These are phyloP conservation scores for Artemisiospiza belli DNA, from an alignment of 2,113 vertebrate genomes.

Conservation along the genomic window DNA sequence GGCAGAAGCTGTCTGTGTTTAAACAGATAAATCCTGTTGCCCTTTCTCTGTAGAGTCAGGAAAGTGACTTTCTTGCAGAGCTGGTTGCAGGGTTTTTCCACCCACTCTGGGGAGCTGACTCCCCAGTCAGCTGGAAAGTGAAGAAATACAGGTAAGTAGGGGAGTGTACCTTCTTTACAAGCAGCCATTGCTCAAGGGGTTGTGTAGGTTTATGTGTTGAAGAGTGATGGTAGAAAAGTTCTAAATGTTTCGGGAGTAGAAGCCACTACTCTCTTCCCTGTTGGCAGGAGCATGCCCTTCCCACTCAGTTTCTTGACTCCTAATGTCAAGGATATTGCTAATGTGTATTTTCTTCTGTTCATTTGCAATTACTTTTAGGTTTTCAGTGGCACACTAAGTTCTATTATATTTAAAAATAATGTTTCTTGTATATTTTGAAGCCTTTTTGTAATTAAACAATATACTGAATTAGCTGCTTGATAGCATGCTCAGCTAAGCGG, in stretches of 20 bases:
- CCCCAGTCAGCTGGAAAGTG: neutral
- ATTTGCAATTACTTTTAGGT: neutral
- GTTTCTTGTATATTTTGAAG: neutral
- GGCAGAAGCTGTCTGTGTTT: neutral
- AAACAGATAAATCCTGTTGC: neutral
- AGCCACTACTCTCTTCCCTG: neutral
- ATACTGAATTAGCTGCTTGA: neutral
- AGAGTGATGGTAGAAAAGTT: neutral
- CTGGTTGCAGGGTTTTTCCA: neutral
- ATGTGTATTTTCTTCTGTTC: neutral
- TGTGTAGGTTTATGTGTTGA: neutral
- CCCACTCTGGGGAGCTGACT: neutral
- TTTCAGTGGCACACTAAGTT: neutral
- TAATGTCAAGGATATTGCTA: neutral
- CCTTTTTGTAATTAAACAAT: neutral
- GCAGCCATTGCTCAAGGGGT: neutral
- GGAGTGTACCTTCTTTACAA: neutral
- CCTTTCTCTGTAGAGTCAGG: neutral
- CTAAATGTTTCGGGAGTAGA: neutral
- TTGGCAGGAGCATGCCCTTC: neutral
- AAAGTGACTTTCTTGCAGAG: neutral
- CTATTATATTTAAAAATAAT: neutral
- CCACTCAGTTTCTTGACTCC: neutral
- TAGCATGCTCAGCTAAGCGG: neutral
- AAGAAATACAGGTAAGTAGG: neutral